Evolutionary conservation across 2,888 invertebrate genomes (phyloP), one percentile per base, ranked within the genome.

Genomic region (Drosophila atroscutellata): DNA sequence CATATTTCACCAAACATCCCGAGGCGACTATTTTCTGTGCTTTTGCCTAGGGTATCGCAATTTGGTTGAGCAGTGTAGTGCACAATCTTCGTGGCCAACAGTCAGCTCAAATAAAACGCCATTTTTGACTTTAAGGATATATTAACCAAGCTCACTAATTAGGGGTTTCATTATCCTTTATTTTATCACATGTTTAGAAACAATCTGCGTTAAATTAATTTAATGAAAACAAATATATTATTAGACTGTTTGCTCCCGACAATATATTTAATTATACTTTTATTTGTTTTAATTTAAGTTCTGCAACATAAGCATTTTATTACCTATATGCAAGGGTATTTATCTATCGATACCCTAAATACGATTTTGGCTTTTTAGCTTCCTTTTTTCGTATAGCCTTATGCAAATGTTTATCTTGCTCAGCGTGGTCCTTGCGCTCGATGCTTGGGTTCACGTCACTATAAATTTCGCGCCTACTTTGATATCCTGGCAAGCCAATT

Each of bases 401-500:
- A 61, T 28, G 51, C 57, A 66, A 72, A 75, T 72, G 78, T 69
- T 86, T 71, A 56, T 61, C 71, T 65, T 71, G 52, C 56, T 49
- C 50, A 37, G 32, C 64, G 18, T 39, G 61, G 66, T 74, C 65
- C 65, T 61, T 68, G 75, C 37, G 52, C 64, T 45, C 57, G 45
- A 57, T 59, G 60, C 61, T 57, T 37, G 59, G 36, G 26, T 57
- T 62, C 52, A 69, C 65, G 65, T 66, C 80, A 69, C 69, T 67
- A 80, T 67, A 70, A 70, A 89, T 89, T 67, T 68, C 54, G 61
- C 66, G 65, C 69, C 60, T 62, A 45, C 63, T 87, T 87, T 84
- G 76, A 81, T 89, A 75, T 81, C 62, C 61, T 42, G 57, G 62
- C 36, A 20, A 55, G 55, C 4, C 24, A 50, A 56, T 62, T 74